phyloP scores from a whole-genome alignment of 2,797 vertebrate genomes.

The Anisognathus igniventris region DNA sequence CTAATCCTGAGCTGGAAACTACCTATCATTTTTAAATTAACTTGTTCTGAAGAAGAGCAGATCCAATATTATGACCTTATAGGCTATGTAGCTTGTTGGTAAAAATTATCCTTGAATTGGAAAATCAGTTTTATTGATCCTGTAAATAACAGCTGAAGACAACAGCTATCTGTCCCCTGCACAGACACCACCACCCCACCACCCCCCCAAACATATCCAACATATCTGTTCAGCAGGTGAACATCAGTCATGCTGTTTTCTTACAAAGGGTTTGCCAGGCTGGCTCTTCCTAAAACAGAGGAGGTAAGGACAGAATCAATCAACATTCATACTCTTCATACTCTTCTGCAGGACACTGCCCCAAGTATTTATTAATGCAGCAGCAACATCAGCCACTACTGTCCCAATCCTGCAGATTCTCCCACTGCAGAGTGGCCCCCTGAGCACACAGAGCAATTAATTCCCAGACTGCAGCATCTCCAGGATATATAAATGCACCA shows the following conservation, averaged over 20 bases:
- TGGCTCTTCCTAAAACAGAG: background rate
- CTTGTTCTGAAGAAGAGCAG: background rate
- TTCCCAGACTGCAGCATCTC: background rate
- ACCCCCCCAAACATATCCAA: background rate
- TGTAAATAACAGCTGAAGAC: slow-evolving; percentile 47
- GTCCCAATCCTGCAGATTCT: background rate
- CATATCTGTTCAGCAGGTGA: background rate
- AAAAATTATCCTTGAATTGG: slow-evolving; percentile 40
- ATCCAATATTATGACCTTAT: background rate
- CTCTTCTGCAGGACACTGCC: background rate
- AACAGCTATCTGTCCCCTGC: background rate
- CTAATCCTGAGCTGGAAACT: background rate
- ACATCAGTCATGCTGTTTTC: slow-evolving; percentile 22
- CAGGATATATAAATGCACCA: background rate
- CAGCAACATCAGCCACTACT: background rate
- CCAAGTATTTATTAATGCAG: background rate
- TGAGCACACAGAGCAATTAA: background rate
- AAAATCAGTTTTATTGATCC: slow-evolving; percentile 65
- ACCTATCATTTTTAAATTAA: slow-evolving; percentile 45
- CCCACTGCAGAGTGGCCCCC: background rate
- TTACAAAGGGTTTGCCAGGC: background rate
- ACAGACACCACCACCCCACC: background rate
- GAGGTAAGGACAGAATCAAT: background rate
- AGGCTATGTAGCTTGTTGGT: background rate
- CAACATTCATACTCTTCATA: background rate